phyloP scores from a whole-genome alignment of 2,113 vertebrate genomes.

The Coptodon bakossiorum region DNA sequence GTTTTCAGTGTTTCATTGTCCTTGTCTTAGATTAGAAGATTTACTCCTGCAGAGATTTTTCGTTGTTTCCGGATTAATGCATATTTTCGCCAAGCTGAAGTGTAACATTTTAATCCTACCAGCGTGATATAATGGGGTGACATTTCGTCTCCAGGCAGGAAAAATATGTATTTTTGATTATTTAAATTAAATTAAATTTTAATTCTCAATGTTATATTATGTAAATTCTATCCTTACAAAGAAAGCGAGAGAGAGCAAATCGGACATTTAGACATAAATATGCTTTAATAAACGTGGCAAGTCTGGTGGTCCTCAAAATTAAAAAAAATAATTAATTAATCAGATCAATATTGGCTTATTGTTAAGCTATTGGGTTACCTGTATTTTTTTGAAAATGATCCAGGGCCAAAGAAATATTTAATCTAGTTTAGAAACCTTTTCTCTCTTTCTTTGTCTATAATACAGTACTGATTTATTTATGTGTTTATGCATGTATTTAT shows the following conservation, averaged over 20 bases:
- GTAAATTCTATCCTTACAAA: background rate
- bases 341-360: background rate
- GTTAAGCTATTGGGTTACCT: background rate
- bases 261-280: background rate
- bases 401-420: background rate
- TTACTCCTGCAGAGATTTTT: background rate
- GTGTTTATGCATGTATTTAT: background rate
- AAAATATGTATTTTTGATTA: background rate
- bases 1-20: background rate
- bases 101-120: background rate
- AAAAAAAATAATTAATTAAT: background rate
- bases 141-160: background rate
- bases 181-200: background rate
- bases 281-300: background rate
- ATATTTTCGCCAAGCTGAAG: background rate
- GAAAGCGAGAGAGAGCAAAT: background rate
- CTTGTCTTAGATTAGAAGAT: conserved; percentile 8
- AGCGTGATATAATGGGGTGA: background rate
- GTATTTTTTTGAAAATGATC: too few species aligned
- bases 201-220: background rate
- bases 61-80: background rate
- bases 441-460: background rate
- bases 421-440: background rate
- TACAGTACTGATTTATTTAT: background rate
- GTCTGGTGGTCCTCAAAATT: background rate